Conservation (phyloP, 1,140 invertebrate genomes). For the Drosophila pachea region DNA sequence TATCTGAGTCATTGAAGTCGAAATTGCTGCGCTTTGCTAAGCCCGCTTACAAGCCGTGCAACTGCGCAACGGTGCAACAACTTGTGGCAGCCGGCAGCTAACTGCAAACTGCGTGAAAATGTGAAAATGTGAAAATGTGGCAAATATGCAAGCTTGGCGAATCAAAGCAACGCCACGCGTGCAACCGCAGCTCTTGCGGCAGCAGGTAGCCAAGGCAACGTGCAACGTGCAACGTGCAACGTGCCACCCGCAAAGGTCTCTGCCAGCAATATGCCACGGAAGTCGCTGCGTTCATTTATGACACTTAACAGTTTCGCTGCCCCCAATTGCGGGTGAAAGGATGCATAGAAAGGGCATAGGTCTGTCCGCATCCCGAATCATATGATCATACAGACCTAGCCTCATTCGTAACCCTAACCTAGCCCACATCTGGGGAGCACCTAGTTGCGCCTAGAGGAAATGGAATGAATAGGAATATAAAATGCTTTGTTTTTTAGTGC, state of each 20-base stretch:
- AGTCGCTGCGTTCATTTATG: no score
- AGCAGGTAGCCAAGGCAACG: neutral
- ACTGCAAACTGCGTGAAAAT: slow-evolving; percentile 19
- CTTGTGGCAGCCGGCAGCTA: slow-evolving; percentile 39
- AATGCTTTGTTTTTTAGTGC: neutral
- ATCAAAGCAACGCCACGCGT: slow-evolving; percentile 49
- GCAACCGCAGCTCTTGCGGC: slow-evolving; percentile 24
- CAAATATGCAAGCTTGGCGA: slow-evolving; percentile 59
- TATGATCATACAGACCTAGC: no score
- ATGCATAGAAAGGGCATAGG: no score
- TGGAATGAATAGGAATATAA: slow-evolving; percentile 12
- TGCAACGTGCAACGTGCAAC: no score
- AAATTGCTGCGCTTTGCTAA: slow-evolving; percentile 60
- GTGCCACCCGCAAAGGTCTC: no score
- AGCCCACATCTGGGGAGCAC: neutral
- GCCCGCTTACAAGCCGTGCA: slow-evolving; percentile 61
- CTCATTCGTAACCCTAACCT: no score
- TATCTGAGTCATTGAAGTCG: slow-evolving; percentile 59
- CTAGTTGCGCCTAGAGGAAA: neutral
- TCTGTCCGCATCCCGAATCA: no score
- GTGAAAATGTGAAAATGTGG: slow-evolving; percentile 50
- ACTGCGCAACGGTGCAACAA: slow-evolving; percentile 18
- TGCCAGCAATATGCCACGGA: no score
- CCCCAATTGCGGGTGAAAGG: no score
- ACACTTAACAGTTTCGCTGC: no score